These are phyloP conservation scores for Felis chaus DNA, from an alignment of 2,113 vertebrate species.

Conservation along the genomic window DNA sequence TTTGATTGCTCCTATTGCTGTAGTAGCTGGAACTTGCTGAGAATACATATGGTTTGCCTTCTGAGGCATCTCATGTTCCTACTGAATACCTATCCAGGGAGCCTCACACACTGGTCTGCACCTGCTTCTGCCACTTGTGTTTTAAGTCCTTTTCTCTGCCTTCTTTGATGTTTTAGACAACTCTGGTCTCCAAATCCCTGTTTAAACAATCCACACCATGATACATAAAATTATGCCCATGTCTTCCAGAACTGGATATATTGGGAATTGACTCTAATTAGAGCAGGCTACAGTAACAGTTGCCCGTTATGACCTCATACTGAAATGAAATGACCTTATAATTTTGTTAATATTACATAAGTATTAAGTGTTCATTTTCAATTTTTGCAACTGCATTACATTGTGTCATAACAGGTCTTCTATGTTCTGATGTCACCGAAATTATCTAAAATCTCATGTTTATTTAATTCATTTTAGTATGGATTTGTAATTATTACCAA, in stretches of 20 bases:
- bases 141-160: not conserved
- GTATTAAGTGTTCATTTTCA: not conserved
- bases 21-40: not conserved
- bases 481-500: not conserved
- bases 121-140: not conserved
- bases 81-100: no score
- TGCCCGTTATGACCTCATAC: not conserved
- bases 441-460: not conserved
- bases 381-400: not conserved
- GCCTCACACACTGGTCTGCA: not conserved
- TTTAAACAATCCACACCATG: not conserved
- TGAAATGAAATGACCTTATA: not conserved
- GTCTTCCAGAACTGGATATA: not conserved
- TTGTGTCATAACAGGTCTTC: not conserved
- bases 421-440: not conserved
- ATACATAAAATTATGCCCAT: not conserved
- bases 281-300: not conserved
- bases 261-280: not conserved
- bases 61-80: not conserved
- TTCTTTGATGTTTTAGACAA: not conserved
- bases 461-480: not conserved
- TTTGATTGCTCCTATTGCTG: not conserved
- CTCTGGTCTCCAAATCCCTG: not conserved
- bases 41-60: not conserved
- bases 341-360: not conserved